Base-by-base conservation (phyloP, 1,140 invertebrate species). In the Meloidogyne floridensis region DNA sequence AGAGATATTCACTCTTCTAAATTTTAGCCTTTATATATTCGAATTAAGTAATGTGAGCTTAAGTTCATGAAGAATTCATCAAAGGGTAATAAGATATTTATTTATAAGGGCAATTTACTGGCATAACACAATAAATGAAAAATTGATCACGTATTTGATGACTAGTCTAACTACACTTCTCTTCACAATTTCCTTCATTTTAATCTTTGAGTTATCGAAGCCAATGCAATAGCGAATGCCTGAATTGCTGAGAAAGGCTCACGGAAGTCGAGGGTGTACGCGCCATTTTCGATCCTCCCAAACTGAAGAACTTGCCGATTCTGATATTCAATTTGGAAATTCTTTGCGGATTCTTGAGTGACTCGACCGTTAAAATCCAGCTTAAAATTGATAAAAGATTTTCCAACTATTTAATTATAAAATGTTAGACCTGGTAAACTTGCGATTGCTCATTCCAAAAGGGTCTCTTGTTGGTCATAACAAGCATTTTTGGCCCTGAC, bases 281-380 rank as follows among this genome's bases (percentile, higher is more conserved):
- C 96, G 91, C 98, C 98, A 83, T 95, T 95, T 91, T 99, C 97
- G 87, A 99, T 98, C 80, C 97, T 93, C 20, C 97, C 97, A 92
- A 99, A 99, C 91, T 99, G 97, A 96, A 99, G 98, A 11, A 98
- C 97, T 93, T 98, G 97, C 92, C 96, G 96, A 65, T 95, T 95
- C 87, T 95, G 93, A 89, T 96, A 97, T 91, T 99, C 97, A 77
- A 99, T 98, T 92, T 99, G 97, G 90, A 99, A 99, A 92, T 99
- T 99, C 91, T 99, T 99, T 2, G 97, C 97, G 5, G 96, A 98
- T 91, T 99, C 97, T 90, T 98, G 97, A 0, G 97, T 99, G 42
- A 99, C 97, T 86, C 97, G 92, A 13, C 97, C 97, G n/a, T 97
- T 97, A 92, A 98, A 99, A 91, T 99, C 97, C 18, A 99, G 92